phyloP scores from a whole-genome alignment of 2,888 invertebrate genomes.

The Sceliomorpha sp. region DNA sequence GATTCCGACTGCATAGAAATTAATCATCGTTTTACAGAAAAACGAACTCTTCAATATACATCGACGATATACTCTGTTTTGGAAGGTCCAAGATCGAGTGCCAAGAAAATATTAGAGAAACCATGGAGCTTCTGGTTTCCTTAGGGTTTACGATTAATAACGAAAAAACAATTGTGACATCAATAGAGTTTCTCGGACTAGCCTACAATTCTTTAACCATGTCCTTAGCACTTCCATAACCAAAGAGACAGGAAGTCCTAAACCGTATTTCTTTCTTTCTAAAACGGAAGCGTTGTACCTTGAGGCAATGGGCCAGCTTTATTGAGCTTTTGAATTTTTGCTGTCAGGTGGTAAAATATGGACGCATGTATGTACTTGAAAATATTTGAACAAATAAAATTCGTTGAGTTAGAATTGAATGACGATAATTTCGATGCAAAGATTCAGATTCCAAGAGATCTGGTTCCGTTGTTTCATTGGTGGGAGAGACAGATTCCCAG shows the following conservation, averaged over 20 bases:
- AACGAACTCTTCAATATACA: no score
- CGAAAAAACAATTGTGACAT: conserved; percentile 9
- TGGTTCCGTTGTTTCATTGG: conserved; percentile 5
- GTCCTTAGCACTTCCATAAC: conserved; percentile 20
- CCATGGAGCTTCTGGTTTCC: conserved; percentile 5
- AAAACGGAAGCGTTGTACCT: conserved; percentile 14
- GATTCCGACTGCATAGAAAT: no score
- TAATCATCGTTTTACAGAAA: no score
- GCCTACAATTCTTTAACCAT: conserved; percentile 17
- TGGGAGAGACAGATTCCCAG: conserved; percentile 5
- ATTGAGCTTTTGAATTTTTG: conserved; percentile 39
- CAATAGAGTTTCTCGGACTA: conserved; percentile 25
- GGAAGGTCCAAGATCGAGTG: conserved; percentile 19
- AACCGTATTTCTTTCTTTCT: conserved; percentile 9
- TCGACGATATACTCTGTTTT: conserved; percentile 54
- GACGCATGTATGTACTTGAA: conserved; percentile 31
- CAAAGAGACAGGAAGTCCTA: conserved; percentile 17
- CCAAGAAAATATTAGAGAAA: conserved; percentile 16
- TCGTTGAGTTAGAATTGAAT: conserved; percentile 17
- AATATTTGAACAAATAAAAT: conserved; percentile 30
- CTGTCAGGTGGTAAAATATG: conserved; percentile 38
- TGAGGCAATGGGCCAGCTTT: conserved; percentile 44
- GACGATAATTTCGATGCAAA: conserved; percentile 19
- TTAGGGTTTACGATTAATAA: conserved; percentile 29
- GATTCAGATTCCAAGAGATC: conserved; percentile 6